Conservation (phyloP, 2,888 invertebrate species). For the Micropterix aruncella region DNA sequence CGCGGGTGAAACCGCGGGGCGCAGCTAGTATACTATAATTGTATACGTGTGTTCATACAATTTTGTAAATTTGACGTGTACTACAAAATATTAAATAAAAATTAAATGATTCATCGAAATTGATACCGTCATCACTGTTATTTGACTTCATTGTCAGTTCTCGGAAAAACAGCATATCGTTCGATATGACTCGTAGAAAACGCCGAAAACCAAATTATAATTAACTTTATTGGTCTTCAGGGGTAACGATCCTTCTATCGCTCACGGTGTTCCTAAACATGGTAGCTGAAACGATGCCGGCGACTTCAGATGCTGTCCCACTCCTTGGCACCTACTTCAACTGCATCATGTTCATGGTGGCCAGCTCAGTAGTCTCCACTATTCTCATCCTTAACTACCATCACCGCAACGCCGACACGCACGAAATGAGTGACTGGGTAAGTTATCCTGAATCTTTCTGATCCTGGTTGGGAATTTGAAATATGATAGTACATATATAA, state of each 20-base stretch:
- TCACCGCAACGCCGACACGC: constrained; percentile 92
- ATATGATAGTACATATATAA: background rate
- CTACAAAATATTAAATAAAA: no score
- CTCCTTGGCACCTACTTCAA: constrained; percentile 93
- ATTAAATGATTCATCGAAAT: background rate
- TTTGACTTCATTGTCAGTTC: no score
- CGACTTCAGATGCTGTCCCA: constrained; percentile 88
- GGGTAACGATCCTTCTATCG: constrained; percentile 93
- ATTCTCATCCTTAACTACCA: constrained; percentile 97
- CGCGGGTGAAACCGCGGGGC: no score
- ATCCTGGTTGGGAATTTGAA: no score
- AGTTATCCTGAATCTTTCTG: constrained; percentile 29
- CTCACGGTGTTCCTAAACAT: constrained; percentile 97
- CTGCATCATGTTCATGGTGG: constrained; percentile 99
- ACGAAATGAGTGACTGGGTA: constrained; percentile 96
- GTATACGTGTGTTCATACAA: no score
- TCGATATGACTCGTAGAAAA: background rate
- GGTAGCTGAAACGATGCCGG: constrained; percentile 98
- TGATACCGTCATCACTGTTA: background rate
- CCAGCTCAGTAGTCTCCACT: constrained; percentile 94
- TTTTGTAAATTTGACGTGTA: no score
- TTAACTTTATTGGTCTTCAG: constrained; percentile 26
- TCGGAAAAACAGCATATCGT: background rate
- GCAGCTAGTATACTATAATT: no score
- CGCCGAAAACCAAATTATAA: background rate